Conservation (phyloP, 2,888 invertebrate species). For the Euzetes globulus region DNA sequence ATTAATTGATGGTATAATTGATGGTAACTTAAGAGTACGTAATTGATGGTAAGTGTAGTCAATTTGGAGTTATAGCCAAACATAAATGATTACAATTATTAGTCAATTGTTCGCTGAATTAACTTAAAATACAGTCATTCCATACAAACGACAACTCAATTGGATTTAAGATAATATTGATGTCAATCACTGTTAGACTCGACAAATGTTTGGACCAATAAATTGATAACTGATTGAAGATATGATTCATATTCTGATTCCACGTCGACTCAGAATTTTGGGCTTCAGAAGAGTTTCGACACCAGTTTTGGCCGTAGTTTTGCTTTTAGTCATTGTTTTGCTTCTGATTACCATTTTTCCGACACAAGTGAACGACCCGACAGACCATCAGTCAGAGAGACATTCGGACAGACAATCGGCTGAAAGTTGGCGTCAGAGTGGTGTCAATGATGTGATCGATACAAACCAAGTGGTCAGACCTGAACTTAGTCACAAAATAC, state of each 20-base stretch:
- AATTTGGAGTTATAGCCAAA: too few relatives aligned
- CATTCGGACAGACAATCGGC: too few relatives aligned
- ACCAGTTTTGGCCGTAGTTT: slow-evolving; percentile 6
- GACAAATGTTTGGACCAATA: background rate
- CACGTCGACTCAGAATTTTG: slow-evolving; percentile 20
- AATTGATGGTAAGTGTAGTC: too few relatives aligned
- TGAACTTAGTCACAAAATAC: background rate
- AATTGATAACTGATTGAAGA: background rate
- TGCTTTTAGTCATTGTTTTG: slow-evolving; percentile 12
- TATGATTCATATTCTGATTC: slow-evolving; percentile 9
- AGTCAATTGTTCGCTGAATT: too few relatives aligned
- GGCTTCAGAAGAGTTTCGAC: background rate
- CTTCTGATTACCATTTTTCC: slow-evolving; percentile 4
- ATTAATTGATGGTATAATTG: too few relatives aligned
- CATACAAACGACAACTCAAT: too few relatives aligned
- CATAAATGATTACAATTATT: too few relatives aligned
- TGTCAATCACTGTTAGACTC: background rate
- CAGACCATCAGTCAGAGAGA: background rate
- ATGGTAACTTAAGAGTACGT: too few relatives aligned
- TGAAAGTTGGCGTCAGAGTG: background rate
- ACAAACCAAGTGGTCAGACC: slow-evolving; percentile 14
- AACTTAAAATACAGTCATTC: too few relatives aligned
- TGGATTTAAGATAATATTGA: too few relatives aligned
- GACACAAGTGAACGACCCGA: background rate
- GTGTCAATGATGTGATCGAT: background rate